Base-by-base conservation (phyloP, 1,140 invertebrate genomes). In the Drosophila albomicans region DNA sequence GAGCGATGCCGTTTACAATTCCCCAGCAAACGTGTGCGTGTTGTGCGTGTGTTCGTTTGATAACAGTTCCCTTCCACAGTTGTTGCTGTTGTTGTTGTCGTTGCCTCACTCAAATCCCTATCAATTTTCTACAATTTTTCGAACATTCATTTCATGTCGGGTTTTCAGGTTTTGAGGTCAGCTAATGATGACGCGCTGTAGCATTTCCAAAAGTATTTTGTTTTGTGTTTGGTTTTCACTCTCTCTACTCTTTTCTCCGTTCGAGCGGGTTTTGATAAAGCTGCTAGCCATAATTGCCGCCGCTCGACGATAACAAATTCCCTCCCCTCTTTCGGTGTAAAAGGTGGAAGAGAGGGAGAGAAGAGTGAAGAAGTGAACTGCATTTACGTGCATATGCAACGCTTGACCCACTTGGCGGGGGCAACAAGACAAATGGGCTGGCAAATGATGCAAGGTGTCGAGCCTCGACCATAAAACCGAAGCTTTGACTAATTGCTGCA, bases 401-500 rank as follows among this genome's bases (percentile, higher is more conserved):
- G 79, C 75, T 79, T 82, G 81, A 82, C 69, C 81, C 74, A 78
- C 74, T 81, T 86, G 64, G 41, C 7, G 38, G 51, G 62, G 61
- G 32, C 57, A 25, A 67, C 28, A 88, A 77, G 79, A 87, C 61
- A 82, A 86, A 87, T 82, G 71, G 58, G 48, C 64, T 77, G 72
- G 62, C 76, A 57, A 72, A 58, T 63, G 72, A 49, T 70, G 67
- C 73, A 78, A 68, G 71, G 54, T 62, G 32, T 10, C 28, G 41
- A 8, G 13, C 20, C n/a, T 3, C 5, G 41, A 38, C 63, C 45
- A n/a, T 51, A 72, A 25, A 74, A 62, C 32, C 72, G 13, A 49
- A 70, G 35, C 58, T 70, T 88, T 88, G 82, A 84, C 76, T 87
- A 87, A 87, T 87, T 87, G 69, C 85, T 71, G 69, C 71, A 86